Conservation (phyloP, 2,888 invertebrate genomes). For the Lymantria monacha region DNA sequence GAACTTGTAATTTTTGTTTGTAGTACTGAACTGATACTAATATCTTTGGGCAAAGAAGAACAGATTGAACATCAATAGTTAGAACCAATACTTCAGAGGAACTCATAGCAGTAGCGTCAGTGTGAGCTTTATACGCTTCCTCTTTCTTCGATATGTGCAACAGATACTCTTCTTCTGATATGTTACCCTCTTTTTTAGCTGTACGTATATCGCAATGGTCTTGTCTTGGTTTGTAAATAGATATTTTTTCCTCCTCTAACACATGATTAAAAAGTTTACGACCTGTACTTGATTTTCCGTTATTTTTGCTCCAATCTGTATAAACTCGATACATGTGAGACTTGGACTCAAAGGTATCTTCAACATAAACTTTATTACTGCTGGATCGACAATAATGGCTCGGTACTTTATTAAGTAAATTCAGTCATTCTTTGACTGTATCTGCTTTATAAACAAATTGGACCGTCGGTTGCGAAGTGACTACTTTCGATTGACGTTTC, state of each 20-base stretch:
- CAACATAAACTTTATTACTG: neutral
- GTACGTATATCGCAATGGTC: constrained; percentile 11
- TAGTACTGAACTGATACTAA: constrained; percentile 15
- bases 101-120: constrained; percentile 1
- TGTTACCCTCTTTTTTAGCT: constrained; percentile 7
- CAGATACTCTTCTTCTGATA: constrained; percentile 6
- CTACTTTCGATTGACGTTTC: neutral
- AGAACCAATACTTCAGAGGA: constrained; percentile 8
- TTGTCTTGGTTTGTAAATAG: constrained; percentile 9
- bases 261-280: neutral
- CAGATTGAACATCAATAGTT: constrained; percentile 12
- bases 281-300: neutral
- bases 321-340: neutral
- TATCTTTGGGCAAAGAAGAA: constrained; percentile 12
- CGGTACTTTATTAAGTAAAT: constrained; percentile 2
- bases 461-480: neutral
- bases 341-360: neutral
- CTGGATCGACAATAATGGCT: constrained; percentile 3
- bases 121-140: constrained; percentile 8
- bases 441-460: neutral
- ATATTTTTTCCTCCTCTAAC: neutral
- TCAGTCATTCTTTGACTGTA: constrained; percentile 3
- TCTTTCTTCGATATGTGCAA: constrained; percentile 4
- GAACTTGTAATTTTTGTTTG: constrained; percentile 16
- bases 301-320: neutral